Conservation (phyloP, 2,888 invertebrate species). For the Diaphora mendica region DNA sequence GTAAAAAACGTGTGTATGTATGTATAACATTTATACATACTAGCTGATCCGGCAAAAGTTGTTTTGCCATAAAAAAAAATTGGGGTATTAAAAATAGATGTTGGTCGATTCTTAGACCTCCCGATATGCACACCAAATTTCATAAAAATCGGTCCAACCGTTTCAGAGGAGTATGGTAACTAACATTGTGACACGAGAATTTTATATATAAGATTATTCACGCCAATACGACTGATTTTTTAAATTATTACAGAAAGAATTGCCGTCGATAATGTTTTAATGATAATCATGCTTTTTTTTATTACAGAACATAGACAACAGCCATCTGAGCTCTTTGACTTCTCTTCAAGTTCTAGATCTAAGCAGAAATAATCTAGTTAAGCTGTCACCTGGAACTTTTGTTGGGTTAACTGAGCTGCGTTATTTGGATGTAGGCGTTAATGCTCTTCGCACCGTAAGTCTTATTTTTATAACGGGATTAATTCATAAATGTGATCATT, state of each 20-base stretch:
- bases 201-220: too few species aligned
- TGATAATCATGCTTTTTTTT: neutral
- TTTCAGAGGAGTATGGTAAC: too few species aligned
- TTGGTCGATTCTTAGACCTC: too few species aligned
- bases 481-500: neutral
- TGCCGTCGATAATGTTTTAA: neutral
- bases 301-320: conserved; percentile 91
- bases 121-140: too few species aligned
- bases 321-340: conserved; percentile 89
- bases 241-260: neutral
- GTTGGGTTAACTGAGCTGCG: conserved; percentile 90
- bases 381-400: conserved; percentile 93
- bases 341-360: conserved; percentile 92
- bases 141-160: too few species aligned
- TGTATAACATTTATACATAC: too few species aligned
- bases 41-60: too few species aligned
- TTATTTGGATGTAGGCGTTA: conserved; percentile 93
- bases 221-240: neutral
- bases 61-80: too few species aligned
- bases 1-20: too few species aligned
- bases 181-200: too few species aligned
- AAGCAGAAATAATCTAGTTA: conserved; percentile 93
- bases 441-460: conserved; percentile 94
- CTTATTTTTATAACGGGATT: neutral
- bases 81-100: too few species aligned